Evolutionary conservation across 1,140 invertebrate species (phyloP), one percentile per base, ranked within the genome.

Genomic region (Chironomus striatipennis): DNA sequence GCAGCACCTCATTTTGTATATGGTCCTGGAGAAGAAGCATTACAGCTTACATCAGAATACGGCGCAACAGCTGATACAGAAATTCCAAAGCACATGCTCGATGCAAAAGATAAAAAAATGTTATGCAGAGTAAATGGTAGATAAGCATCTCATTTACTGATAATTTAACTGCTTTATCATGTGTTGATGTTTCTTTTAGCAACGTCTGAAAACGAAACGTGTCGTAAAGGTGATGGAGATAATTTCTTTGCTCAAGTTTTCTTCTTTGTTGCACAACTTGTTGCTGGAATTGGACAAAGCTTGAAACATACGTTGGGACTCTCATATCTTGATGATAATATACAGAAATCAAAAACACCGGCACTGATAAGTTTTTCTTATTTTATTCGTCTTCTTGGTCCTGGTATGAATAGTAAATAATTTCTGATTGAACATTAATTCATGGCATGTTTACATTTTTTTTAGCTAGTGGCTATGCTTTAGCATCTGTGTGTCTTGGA

Each of bases 1-100:
- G 88, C 88, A 75, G 76, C 89, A 2, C 90, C 90, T 12, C 89
- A 91, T 77, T 85, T 90, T 74, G 79, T 91, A n/a, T 91, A 89
- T 76, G 88, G 88, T 0, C 84, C 88, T 21, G 88, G 88, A 3
- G 81, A 86, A 47, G 87, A 90, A 75, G 87, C 88, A 1, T 79
- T 90, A 7, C 77, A 83, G 21, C 79, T 89, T 17, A 89, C 88
- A 0, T 79, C 84, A 72, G 88, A 90, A 77, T 86, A 86, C 76
- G 84, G 84, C 0, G 77, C 79, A 0, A 17, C 18, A 20, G 10
- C 9, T 4, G 65, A 70, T 70, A 6, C 5, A 70, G 20, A 20
- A 70, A 15, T 18, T 0, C 7, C 65, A 18, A 70, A 20, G 20
- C 8, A 20, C 4, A 10, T 70, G 6, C 65, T 20, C 4, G 65